Percentiles rank a stretch among this genome's conserved stretches.
Conservation (phyloP, 2,113 vertebrate genomes). For the Trichechus manatus region DNA sequence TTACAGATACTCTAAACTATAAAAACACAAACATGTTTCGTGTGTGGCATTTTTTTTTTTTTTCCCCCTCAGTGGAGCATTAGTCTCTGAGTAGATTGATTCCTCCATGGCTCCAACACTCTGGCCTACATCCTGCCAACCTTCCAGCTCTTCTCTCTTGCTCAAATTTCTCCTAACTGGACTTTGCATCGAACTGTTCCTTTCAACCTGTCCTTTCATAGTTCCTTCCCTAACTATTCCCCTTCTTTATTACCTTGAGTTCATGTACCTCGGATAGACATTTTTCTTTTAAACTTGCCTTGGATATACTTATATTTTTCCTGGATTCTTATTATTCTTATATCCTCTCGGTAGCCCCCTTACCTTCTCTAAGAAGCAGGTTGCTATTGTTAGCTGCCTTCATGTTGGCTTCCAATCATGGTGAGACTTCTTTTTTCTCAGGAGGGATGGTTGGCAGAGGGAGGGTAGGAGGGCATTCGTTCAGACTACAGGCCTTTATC, state of each 20-base stretch:
- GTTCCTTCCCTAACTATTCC: neutral
- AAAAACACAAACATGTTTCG: constrained; percentile 45
- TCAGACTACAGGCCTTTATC: neutral
- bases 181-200: neutral
- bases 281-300: neutral
- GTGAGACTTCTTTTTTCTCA: neutral
- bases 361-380: neutral
- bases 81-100: neutral
- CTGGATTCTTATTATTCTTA: neutral
- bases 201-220: neutral
- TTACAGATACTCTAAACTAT: constrained; percentile 71
- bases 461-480: neutral
- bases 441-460: neutral
- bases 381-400: too few relatives aligned
- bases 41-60: constrained; percentile 75
- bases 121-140: neutral
- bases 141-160: neutral
- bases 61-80: neutral
- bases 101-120: neutral
- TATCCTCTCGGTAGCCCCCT: neutral
- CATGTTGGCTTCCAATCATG: too few relatives aligned
- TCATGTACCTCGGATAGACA: neutral
- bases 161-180: neutral
- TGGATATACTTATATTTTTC: neutral
- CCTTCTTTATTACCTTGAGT: neutral